Evolutionary conservation across 2,797 vertebrate species (phyloP).

Genomic region (Acipenser oxyrinchus): DNA sequence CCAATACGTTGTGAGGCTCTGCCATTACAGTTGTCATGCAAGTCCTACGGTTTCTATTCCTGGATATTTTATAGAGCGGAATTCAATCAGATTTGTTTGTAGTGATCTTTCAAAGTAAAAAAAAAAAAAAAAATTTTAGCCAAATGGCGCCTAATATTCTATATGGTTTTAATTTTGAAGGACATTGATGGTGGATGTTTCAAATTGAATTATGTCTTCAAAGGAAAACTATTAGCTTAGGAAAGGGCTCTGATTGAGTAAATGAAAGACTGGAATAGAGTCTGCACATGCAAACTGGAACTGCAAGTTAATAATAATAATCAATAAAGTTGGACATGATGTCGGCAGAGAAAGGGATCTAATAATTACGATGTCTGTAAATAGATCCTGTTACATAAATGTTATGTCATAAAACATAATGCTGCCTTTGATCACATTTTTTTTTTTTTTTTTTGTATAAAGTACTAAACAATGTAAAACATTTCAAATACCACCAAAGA

Average conservation of each 20-base stretch:
- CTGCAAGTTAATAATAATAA: too few relatives aligned
- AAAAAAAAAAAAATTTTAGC: constrained; percentile 20
- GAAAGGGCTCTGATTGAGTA: constrained; percentile 67
- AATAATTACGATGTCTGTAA: too few relatives aligned
- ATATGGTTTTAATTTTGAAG: constrained; percentile 46
- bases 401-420: too few relatives aligned
- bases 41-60: constrained; percentile 26
- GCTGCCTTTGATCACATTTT: too few relatives aligned
- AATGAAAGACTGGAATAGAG: constrained; percentile 45
- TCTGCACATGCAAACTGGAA: too few relatives aligned
- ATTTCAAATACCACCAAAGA: too few relatives aligned
- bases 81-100: constrained; percentile 49
- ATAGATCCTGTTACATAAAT: too few relatives aligned
- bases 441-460: too few relatives aligned
- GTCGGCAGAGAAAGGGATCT: too few relatives aligned
- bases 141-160: constrained; percentile 53
- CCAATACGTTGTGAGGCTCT: constrained; percentile 30
- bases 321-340: too few relatives aligned
- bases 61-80: constrained; percentile 24
- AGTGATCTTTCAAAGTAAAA: constrained; percentile 48
- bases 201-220: constrained; percentile 73
- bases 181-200: constrained; percentile 70
- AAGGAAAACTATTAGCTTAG: constrained; percentile 73
- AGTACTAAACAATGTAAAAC: too few relatives aligned
- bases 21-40: constrained; percentile 5